Percentiles rank a stretch among this genome's conserved stretches.
phyloP scores from a whole-genome alignment of 2,113 vertebrate genomes.

The Hydrolagus affinis region DNA sequence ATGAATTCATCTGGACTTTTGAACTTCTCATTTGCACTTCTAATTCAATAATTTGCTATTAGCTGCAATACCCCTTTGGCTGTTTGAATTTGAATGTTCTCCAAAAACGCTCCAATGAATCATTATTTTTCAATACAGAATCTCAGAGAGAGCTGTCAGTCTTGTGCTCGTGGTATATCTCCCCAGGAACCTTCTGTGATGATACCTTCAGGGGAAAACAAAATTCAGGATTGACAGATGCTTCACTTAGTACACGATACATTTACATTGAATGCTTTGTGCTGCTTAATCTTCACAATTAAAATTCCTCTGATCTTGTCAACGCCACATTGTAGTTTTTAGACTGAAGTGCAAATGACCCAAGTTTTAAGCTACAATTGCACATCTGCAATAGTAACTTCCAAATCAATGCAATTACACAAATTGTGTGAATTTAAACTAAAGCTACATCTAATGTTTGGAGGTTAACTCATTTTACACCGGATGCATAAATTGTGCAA shows the following conservation, averaged over 20 bases:
- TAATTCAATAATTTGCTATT: background rate
- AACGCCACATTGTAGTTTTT: background rate
- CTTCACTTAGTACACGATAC: background rate
- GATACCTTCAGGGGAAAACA: background rate
- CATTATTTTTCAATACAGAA: background rate
- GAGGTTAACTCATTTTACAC: background rate
- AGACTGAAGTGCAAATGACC: background rate
- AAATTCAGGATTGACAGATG: background rate
- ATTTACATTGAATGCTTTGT: background rate
- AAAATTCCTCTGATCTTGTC: constrained; percentile 13
- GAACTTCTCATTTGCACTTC: background rate
- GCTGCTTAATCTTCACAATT: background rate
- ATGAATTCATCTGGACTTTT: background rate
- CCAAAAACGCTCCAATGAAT: background rate
- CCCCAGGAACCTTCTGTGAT: background rate
- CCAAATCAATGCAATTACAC: background rate
- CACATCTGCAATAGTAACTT: background rate
- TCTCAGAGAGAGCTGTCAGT: background rate
- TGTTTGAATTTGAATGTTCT: background rate
- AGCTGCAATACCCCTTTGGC: background rate
- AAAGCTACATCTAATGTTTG: background rate
- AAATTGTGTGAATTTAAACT: background rate
- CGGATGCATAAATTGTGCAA: too few species aligned
- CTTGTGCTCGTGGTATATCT: background rate
- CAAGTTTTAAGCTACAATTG: background rate